phyloP scores from a whole-genome alignment of 2,113 vertebrate genomes.

The Tupaia tana region DNA sequence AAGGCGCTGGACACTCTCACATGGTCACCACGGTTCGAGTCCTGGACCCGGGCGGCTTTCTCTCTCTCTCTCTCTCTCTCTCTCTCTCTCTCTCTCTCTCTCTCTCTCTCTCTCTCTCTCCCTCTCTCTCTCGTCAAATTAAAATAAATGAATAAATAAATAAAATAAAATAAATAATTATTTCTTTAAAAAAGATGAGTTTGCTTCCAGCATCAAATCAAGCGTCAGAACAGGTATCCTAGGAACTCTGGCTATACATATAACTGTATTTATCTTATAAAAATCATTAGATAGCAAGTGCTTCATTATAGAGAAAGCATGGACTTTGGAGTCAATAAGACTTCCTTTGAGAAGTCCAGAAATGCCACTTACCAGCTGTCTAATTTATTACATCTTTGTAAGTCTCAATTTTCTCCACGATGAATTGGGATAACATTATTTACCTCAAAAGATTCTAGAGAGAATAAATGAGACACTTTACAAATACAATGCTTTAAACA shows the following conservation, averaged over 20 bases:
- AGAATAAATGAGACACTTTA: constrained; percentile 1
- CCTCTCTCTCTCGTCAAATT: too few species aligned
- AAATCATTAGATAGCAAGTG: background rate
- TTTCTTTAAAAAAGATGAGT: background rate
- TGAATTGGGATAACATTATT: background rate
- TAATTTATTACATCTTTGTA: background rate
- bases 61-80: too few species aligned
- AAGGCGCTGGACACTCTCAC: too few species aligned
- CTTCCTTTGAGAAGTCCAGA: constrained; percentile 14
- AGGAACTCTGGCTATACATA: background rate
- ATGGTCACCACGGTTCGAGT: too few species aligned
- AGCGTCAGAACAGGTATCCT: background rate
- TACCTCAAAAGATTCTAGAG: constrained; percentile 19
- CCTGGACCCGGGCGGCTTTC: too few species aligned
- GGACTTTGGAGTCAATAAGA: background rate
- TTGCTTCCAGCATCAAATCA: constrained; percentile 2
- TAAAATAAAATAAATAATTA: too few species aligned
- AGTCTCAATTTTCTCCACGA: background rate
- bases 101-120: too few species aligned
- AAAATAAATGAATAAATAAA: too few species aligned
- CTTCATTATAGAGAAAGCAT: background rate
- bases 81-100: too few species aligned
- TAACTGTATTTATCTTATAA: background rate
- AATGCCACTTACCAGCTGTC: background rate
- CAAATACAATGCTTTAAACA: background rate